Percentiles rank a stretch among this genome's conserved stretches.
Evolutionary conservation across 2,113 vertebrate genomes (phyloP).

Genomic region (Oriolus oriolus): DNA sequence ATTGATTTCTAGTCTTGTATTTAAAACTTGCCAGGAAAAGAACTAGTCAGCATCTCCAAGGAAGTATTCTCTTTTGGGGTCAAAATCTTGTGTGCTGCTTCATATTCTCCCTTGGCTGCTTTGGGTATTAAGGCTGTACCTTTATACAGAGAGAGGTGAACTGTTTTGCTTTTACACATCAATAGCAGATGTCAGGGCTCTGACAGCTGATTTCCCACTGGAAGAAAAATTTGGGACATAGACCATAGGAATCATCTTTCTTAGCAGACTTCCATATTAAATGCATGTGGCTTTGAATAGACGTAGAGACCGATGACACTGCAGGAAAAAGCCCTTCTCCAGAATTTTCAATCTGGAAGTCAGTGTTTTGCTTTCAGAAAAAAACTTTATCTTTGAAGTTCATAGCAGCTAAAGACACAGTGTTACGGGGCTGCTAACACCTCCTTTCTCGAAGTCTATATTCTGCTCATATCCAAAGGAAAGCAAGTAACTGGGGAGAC

Average conservation of each 20-base stretch:
- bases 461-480: not conserved
- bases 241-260: not conserved
- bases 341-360: not conserved
- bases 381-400: not conserved
- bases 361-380: not conserved
- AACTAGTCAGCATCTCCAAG: not conserved
- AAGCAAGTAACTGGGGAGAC: not conserved
- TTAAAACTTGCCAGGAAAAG: not conserved
- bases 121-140: not conserved
- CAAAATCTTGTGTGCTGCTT: not conserved
- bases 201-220: constrained; percentile 17
- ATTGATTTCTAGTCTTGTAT: not conserved
- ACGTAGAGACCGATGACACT: not conserved
- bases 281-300: not conserved
- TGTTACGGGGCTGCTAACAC: not conserved
- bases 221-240: not conserved
- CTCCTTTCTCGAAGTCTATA: not conserved
- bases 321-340: not conserved
- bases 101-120: not conserved
- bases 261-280: not conserved
- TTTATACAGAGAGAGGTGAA: not conserved
- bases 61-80: not conserved
- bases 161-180: not conserved
- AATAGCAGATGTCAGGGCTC: not conserved
- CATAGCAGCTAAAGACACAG: not conserved